Evolutionary conservation across 2,888 invertebrate genomes (phyloP).

Genomic region (Altica lythri): DNA sequence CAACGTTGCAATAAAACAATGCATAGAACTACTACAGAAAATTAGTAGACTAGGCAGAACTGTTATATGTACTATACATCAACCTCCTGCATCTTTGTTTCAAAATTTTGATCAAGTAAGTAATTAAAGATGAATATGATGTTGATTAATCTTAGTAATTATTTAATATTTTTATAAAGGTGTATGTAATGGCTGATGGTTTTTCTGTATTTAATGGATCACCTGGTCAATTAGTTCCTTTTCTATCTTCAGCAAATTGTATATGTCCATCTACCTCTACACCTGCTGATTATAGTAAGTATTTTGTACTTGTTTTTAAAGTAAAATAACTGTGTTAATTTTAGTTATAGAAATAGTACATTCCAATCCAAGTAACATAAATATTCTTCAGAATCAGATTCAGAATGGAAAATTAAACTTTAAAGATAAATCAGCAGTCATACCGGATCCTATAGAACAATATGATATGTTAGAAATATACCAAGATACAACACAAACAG

Average conservation of each 20-base stretch:
- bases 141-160: too few relatives aligned
- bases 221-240: slow-evolving; percentile 71
- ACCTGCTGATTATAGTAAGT: slow-evolving; percentile 71
- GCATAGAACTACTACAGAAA: slow-evolving; percentile 69
- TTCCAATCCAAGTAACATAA: slow-evolving; percentile 47
- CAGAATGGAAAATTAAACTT: slow-evolving; percentile 56
- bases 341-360: slow-evolving; percentile 57
- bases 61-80: slow-evolving; percentile 80
- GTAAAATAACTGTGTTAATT: slow-evolving; percentile 33
- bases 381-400: slow-evolving; percentile 47
- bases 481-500: slow-evolving; percentile 40
- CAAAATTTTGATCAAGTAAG: slow-evolving; percentile 71
- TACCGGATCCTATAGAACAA: slow-evolving; percentile 7
- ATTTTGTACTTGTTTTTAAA: background rate
- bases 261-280: slow-evolving; percentile 78
- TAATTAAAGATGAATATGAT: too few relatives aligned
- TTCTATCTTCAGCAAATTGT: slow-evolving; percentile 66
- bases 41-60: slow-evolving; percentile 74
- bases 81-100: slow-evolving; percentile 78
- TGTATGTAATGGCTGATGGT: slow-evolving; percentile 64
- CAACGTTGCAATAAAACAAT: slow-evolving; percentile 73
- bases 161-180: slow-evolving; percentile 42
- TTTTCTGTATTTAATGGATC: slow-evolving; percentile 72
- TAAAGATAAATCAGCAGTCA: slow-evolving; percentile 27
- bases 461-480: slow-evolving; percentile 38